These are phyloP conservation scores for Boulengeromyrus knoepffleri DNA, from an alignment of 2,113 vertebrate species.

Conservation along the genomic window DNA sequence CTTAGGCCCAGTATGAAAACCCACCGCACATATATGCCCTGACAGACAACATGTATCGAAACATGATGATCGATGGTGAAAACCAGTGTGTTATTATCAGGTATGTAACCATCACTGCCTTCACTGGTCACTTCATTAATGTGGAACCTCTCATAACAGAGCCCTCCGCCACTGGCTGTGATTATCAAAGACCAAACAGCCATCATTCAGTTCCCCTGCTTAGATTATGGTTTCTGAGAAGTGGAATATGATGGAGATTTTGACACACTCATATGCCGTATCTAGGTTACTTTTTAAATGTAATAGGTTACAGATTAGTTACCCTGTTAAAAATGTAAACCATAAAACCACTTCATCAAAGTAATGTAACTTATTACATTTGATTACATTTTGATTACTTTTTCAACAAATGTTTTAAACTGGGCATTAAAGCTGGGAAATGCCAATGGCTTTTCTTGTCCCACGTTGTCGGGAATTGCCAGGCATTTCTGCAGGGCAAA, in stretches of 20 bases:
- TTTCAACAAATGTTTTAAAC: neutral
- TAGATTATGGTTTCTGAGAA: neutral
- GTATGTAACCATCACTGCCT: constrained; percentile 29
- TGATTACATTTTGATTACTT: neutral
- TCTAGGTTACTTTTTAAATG: neutral
- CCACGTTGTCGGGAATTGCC: neutral
- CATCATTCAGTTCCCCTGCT: neutral
- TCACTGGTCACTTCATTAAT: neutral
- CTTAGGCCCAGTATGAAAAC: constrained; percentile 94
- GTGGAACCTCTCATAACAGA: neutral
- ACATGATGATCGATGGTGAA: constrained; percentile 94
- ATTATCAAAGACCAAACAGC: neutral
- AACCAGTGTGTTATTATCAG: constrained; percentile 94
- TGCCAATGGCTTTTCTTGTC: neutral
- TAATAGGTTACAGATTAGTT: neutral
- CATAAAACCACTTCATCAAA: neutral
- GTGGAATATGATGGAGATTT: neutral
- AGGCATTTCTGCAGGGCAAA: neutral
- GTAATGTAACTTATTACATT: neutral
- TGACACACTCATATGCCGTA: neutral
- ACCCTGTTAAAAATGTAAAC: neutral
- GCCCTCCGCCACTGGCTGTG: neutral
- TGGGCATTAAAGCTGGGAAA: neutral
- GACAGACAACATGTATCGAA: constrained; percentile 93
- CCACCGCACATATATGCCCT: constrained; percentile 93